Evolutionary conservation across 2,113 vertebrate genomes (phyloP).

Genomic region (Ptychochromis oligacanthus): DNA sequence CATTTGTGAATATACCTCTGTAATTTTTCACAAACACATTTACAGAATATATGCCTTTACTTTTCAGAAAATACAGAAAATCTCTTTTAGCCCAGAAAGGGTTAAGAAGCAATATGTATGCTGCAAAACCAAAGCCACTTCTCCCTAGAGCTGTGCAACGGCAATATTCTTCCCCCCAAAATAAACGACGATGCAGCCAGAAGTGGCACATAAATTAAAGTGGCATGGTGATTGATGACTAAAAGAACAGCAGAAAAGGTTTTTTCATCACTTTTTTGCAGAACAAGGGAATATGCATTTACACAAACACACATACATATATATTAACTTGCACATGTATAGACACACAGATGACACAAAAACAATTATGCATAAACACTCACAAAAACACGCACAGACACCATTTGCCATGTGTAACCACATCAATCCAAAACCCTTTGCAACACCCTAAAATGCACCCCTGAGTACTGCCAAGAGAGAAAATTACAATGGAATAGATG

Average conservation of each 20-base stretch:
- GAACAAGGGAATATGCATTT: slow-evolving; percentile 82
- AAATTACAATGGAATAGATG: slow-evolving; percentile 67
- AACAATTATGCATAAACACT: slow-evolving; percentile 16
- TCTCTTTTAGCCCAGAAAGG: slow-evolving; percentile 70
- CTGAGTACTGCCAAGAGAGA: slow-evolving; percentile 70
- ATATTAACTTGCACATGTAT: neutral
- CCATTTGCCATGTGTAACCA: slow-evolving; percentile 77
- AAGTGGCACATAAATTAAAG: slow-evolving; percentile 96
- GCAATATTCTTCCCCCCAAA: slow-evolving; percentile 83
- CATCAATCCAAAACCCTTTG: slow-evolving; percentile 86
- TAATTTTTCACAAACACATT: neutral
- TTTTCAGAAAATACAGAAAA: slow-evolving; percentile 51
- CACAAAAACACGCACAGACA: slow-evolving; percentile 5
- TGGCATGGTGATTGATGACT: slow-evolving; percentile 95
- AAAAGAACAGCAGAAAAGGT: slow-evolving; percentile 82
- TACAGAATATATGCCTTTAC: neutral
- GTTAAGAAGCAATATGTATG: slow-evolving; percentile 84
- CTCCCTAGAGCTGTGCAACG: slow-evolving; percentile 87
- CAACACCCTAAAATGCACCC: slow-evolving; percentile 88
- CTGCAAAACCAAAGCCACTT: slow-evolving; percentile 40
- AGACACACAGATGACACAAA: slow-evolving; percentile 4
- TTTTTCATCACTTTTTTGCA: slow-evolving; percentile 83
- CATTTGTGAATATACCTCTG: neutral
- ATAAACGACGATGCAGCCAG: slow-evolving; percentile 94
- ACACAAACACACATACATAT: slow-evolving; percentile 5